phyloP scores from a whole-genome alignment of 2,113 vertebrate species.

The Balaenoptera acutorostrata region DNA sequence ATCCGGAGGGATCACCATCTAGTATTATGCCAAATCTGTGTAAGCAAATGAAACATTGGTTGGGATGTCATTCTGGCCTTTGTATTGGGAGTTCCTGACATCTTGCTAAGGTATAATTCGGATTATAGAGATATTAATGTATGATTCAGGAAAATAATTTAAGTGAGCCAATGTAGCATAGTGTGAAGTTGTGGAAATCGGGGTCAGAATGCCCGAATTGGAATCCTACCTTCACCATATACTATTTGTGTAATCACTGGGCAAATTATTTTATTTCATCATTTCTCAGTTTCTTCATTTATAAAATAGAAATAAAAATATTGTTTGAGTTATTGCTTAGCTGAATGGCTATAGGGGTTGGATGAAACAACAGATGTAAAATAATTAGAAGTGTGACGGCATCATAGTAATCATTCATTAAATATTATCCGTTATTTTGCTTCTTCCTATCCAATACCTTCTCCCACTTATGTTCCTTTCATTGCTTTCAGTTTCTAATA shows the following conservation, averaged over 20 bases:
- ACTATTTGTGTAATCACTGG: not conserved
- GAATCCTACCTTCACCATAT: not conserved
- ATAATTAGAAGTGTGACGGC: not conserved
- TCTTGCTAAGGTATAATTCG: not conserved
- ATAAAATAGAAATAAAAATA: not conserved
- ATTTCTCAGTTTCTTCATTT: not conserved
- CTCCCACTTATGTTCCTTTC: not conserved
- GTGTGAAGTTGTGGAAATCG: not conserved
- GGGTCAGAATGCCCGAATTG: not conserved
- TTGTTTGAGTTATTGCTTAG: not conserved
- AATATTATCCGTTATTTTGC: not conserved
- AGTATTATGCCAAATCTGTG: not conserved
- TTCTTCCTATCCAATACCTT: not conserved
- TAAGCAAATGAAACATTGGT: not conserved
- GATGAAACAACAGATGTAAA: not conserved
- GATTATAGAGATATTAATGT: no score
- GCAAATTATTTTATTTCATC: not conserved
- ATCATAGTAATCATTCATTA: not conserved
- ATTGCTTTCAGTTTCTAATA: not conserved
- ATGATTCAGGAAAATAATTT: not conserved
- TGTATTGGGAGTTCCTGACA: not conserved
- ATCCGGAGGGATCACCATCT: not conserved
- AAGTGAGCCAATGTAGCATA: not conserved
- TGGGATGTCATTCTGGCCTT: not conserved
- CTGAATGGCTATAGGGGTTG: not conserved